Evolutionary conservation across 2,888 invertebrate genomes (phyloP).

Genomic region (Saturnia japonica): DNA sequence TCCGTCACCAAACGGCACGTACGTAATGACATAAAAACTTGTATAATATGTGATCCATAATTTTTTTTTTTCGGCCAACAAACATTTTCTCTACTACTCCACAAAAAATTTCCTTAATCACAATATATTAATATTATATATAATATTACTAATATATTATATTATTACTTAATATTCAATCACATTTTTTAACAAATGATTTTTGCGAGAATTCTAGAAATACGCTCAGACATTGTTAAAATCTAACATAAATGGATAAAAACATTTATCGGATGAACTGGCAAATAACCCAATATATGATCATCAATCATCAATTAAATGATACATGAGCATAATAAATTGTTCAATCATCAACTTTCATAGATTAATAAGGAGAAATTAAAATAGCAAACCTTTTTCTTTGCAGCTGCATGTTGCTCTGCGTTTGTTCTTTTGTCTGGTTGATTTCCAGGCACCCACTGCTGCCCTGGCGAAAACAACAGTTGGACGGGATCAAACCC

Average conservation of each 20-base stretch:
- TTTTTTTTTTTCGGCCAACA: neutral
- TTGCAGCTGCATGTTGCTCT: slow-evolving; percentile 82
- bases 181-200: too few relatives aligned
- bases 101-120: too few relatives aligned
- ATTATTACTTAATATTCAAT: too few relatives aligned
- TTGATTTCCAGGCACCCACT: slow-evolving; percentile 86
- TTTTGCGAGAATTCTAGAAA: too few relatives aligned
- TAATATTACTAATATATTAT: too few relatives aligned
- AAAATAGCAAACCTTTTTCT: slow-evolving; percentile 78
- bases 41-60: neutral
- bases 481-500: slow-evolving; percentile 77
- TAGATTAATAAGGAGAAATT: neutral
- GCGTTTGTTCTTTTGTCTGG: slow-evolving; percentile 77
- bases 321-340: too few relatives aligned
- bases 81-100: too few relatives aligned
- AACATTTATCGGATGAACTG: neutral
- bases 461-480: slow-evolving; percentile 87
- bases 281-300: neutral
- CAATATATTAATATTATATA: too few relatives aligned
- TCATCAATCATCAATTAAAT: neutral
- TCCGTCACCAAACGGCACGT: neutral
- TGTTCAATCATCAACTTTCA: neutral
- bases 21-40: too few relatives aligned
- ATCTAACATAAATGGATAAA: neutral
- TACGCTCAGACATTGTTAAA: too few relatives aligned